Percentiles rank a stretch among this genome's conserved stretches.
These are phyloP conservation scores for Suillia variegata DNA, from an alignment of 2,888 invertebrate species.

Conservation along the genomic window DNA sequence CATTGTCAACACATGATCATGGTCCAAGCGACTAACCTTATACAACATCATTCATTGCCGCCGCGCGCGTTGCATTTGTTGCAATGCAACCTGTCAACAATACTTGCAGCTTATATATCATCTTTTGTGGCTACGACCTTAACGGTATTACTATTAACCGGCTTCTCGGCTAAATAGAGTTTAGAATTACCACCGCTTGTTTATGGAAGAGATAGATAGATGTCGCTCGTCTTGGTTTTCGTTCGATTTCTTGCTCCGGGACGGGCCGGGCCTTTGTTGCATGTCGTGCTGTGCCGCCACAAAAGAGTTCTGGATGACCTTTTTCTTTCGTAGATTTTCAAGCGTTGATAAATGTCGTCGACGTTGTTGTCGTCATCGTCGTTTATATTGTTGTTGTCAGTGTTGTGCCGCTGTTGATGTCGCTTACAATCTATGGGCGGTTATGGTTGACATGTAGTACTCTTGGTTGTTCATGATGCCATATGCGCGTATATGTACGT, in stretches of 20 bases:
- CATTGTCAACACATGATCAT: too few relatives aligned
- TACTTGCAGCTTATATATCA: conserved; percentile 31
- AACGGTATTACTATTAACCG: conserved; percentile 44
- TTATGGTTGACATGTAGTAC: conserved; percentile 51
- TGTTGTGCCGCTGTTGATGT: too few relatives aligned
- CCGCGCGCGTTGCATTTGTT: conserved; percentile 17
- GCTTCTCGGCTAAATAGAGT: conserved; percentile 26
- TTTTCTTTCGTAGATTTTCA: conserved; percentile 40
- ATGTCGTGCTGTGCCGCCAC: background rate
- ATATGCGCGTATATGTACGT: conserved; percentile 21
- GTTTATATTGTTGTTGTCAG: conserved; percentile 13
- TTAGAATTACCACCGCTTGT: conserved; percentile 17
- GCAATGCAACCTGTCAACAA: conserved; percentile 51
- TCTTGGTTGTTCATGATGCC: conserved; percentile 40
- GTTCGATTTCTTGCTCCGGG: background rate
- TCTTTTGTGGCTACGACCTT: conserved; percentile 44
- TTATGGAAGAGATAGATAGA: background rate
- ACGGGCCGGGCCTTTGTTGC: background rate
- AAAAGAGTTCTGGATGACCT: background rate
- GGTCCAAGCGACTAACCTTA: background rate
- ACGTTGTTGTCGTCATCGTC: conserved; percentile 25
- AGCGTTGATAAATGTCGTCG: conserved; percentile 46
- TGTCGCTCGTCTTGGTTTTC: background rate
- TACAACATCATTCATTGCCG: background rate
- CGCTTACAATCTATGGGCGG: conserved; percentile 57